phyloP scores from a whole-genome alignment of 2,113 vertebrate species.

The Cyprinodon tularosa region DNA sequence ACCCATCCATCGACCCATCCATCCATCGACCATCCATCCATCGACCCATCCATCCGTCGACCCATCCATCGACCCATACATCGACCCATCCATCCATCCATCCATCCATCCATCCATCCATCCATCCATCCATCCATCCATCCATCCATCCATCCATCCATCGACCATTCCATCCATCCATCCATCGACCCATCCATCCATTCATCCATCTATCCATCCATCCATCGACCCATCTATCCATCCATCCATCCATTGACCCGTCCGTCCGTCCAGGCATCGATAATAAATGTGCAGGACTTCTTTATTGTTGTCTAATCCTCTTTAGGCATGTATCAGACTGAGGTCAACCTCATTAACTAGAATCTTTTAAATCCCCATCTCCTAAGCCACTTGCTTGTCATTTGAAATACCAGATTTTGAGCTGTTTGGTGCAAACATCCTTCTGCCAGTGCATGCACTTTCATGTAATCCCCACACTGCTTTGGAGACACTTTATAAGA shows the following conservation, averaged over 20 bases:
- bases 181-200: background rate
- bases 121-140: background rate
- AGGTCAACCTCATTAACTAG: conserved; percentile 12
- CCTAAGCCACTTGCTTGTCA: background rate
- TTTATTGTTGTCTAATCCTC: background rate
- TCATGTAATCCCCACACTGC: background rate
- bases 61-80: background rate
- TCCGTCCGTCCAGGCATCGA: background rate
- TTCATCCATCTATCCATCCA: too few relatives aligned
- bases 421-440: background rate
- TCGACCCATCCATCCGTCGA: background rate
- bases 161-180: too few relatives aligned
- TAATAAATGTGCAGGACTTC: background rate
- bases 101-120: background rate
- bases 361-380: too few relatives aligned
- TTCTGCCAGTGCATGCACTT: conserved; percentile 10
- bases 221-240: background rate
- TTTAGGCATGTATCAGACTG: background rate
- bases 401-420: background rate
- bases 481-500: conserved; percentile 24
- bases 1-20: background rate
- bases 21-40: too few relatives aligned
- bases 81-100: background rate
- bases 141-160: too few relatives aligned
- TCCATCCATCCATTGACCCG: background rate